Conservation (phyloP, 2,888 invertebrate species). For the Pantelozetes paolii region DNA sequence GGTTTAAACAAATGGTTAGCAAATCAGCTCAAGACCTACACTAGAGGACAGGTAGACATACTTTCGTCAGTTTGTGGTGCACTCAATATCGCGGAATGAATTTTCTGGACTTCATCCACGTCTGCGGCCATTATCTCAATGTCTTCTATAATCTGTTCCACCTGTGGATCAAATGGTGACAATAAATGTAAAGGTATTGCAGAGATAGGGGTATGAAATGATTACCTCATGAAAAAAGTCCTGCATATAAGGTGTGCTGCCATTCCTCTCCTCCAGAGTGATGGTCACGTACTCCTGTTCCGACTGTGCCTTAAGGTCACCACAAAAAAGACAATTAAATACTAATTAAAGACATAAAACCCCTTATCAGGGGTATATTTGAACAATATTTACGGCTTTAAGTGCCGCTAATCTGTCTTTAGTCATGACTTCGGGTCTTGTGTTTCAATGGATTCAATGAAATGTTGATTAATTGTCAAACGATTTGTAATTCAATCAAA, state of each 20-base stretch:
- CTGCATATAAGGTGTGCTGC: slow-evolving; percentile 14
- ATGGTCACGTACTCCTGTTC: slow-evolving; percentile 84
- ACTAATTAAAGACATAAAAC: too few relatives aligned
- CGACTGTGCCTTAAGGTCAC: slow-evolving; percentile 75
- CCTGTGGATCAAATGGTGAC: slow-evolving; percentile 69
- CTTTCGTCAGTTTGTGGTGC: slow-evolving; percentile 98
- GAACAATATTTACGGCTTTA: slow-evolving; percentile 47
- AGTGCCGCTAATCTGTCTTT: slow-evolving; percentile 49
- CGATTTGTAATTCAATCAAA: too few relatives aligned
- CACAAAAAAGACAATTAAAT: too few relatives aligned
- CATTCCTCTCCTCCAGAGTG: slow-evolving; percentile 68
- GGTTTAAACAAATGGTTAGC: neutral
- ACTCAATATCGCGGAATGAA: slow-evolving; percentile 97
- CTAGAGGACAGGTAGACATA: slow-evolving; percentile 52
- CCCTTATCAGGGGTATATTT: too few relatives aligned
- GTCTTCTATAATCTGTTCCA: slow-evolving; percentile 99
- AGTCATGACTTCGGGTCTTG: slow-evolving; percentile 44
- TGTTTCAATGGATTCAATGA: neutral
- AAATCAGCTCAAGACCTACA: neutral
- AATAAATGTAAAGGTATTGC: neutral
- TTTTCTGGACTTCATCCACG: slow-evolving; percentile 92
- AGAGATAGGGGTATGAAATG: neutral
- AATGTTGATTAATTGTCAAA: neutral
- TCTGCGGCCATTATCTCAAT: slow-evolving; percentile 98
- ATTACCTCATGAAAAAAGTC: slow-evolving; percentile 31